Base-by-base conservation (phyloP, 2,113 vertebrate species). In the Neodontobutis hainanensis region DNA sequence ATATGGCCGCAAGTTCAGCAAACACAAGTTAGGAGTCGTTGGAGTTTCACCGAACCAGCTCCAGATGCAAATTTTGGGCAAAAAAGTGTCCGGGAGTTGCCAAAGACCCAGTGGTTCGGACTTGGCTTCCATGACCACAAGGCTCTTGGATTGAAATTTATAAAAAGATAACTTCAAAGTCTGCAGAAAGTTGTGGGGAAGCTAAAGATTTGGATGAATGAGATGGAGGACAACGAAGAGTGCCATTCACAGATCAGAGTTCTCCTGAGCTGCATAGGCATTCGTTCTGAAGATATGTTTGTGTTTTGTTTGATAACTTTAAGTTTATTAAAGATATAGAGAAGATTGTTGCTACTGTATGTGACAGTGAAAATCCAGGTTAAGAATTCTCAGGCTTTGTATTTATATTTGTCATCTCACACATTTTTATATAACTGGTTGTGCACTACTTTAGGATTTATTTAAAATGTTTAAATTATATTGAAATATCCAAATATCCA, bases 31-130 rank as follows among this genome's bases (percentile, higher is more conserved):
- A 71, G 43, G 58, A 73, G 59, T 66, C 73, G 56, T 51, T 27
- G 19, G 19, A 27, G 19, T 27, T 27, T 27, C 19, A 8, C 65
- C 46, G 12, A 70, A 58, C 53, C 65, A 81, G 67, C 68, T 78
- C 51, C 45, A 83, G 65, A 86, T 83, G 76, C 80, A 88, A 89
- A 90, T 88, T 89, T 89, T 53, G 75, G 80, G 78, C 73, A 71
- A 85, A 81, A 68, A 42, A 44, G 58, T 36, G 69, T 78, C 61
- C 82, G 68, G 70, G 72, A 0, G 74, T 70, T 74, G 87, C 91
- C 90, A 91, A 85, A 81, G 80, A 65, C 74, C 69, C 67, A 81
- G 87, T 77, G 55, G 8, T 85, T 89, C 78, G 84, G 84, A 92
- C 87, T 70, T 51, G 68, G 65, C 75, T 85, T 85, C 74, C 72